A percentile compares a stretch with the other conserved stretches of the same genome.
Evolutionary conservation across 2,113 vertebrate species (phyloP).

Genomic region (Oenanthe oenanthe): DNA sequence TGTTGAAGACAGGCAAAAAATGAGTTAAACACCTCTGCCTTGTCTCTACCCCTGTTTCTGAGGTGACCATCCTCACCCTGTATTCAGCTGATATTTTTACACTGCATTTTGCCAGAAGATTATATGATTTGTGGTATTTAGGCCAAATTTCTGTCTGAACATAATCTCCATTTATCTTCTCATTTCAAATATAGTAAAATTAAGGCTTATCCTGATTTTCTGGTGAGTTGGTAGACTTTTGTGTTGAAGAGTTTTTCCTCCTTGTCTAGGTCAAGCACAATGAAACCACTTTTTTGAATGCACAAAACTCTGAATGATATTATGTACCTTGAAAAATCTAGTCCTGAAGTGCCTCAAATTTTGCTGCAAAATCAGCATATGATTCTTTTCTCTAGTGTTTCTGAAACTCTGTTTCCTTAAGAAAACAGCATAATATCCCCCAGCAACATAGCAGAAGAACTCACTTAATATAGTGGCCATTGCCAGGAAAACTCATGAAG

Average conservation of each 20-base stretch:
- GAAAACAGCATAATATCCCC: not conserved
- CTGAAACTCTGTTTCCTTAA: not conserved
- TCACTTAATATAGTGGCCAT: not conserved
- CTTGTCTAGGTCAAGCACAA: not conserved
- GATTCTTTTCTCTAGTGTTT: not conserved
- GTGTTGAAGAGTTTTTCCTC: not conserved
- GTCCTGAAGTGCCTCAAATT: not conserved
- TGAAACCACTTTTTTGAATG: not conserved
- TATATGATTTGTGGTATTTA: not conserved
- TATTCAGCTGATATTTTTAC: not conserved
- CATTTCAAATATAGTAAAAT: not conserved
- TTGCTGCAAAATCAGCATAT: not conserved
- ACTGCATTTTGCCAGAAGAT: not conserved
- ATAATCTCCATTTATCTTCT: not conserved
- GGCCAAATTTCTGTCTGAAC: not conserved
- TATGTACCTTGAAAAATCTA: not conserved
- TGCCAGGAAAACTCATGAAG: not conserved
- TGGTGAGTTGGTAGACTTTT: not conserved
- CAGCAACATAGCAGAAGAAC: not conserved
- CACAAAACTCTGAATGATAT: not conserved
- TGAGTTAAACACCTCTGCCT: not conserved
- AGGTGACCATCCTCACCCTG: not conserved
- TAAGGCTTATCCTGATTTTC: not conserved
- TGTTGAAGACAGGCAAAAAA: not conserved
- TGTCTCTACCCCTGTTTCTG: not conserved